These are phyloP conservation scores for Halictus quadricinctus DNA, from an alignment of 2,888 invertebrate species.

Conservation along the genomic window DNA sequence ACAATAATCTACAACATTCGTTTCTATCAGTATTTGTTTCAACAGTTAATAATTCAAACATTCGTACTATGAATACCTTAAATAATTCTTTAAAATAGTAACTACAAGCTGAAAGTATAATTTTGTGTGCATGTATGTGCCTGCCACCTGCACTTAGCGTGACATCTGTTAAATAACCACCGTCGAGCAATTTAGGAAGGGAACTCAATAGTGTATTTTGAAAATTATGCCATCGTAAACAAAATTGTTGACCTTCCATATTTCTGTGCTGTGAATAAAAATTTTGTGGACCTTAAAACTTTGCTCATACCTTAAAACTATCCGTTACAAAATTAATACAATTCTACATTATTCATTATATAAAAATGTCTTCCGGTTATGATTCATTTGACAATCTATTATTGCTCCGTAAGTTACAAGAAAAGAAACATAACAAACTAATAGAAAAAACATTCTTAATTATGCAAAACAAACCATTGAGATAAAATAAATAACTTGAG, in stretches of 20 bases:
- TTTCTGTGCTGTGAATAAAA: constrained; percentile 64
- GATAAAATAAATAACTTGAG: constrained; percentile 16
- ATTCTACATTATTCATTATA: neutral
- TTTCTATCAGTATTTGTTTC: neutral
- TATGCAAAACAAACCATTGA: constrained; percentile 11
- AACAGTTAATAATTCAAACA: constrained; percentile 14
- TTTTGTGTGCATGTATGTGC: constrained; percentile 92
- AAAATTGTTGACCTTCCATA: constrained; percentile 89
- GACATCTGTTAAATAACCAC: constrained; percentile 93
- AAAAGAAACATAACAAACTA: neutral
- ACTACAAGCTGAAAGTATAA: constrained; percentile 95
- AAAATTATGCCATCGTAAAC: constrained; percentile 92
- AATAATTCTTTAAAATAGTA: constrained; percentile 95
- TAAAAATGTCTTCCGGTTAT: neutral
- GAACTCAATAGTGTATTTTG: constrained; percentile 91
- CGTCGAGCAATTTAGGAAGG: constrained; percentile 89
- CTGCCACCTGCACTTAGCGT: constrained; percentile 93
- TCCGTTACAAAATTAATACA: neutral
- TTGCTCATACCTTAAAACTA: neutral
- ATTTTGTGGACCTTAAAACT: constrained; percentile 17
- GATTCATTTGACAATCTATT: neutral
- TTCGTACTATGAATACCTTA: constrained; percentile 84
- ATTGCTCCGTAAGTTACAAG: neutral
- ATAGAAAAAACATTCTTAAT: neutral
- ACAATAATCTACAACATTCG: neutral